Evolutionary conservation across 2,888 invertebrate species (phyloP).

Genomic region (Pantelozetes paolii): DNA sequence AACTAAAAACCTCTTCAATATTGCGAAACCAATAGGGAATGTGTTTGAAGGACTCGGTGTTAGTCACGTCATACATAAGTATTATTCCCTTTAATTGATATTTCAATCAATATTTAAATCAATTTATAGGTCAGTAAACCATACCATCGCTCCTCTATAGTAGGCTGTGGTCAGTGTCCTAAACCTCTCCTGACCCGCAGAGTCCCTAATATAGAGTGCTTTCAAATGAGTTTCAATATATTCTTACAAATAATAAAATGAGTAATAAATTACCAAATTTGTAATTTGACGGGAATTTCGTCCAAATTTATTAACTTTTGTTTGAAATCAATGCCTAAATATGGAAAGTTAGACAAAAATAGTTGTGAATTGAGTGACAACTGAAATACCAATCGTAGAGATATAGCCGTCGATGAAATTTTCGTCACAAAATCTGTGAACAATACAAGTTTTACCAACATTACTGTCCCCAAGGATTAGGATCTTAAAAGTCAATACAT

Average conservation of each 20-base stretch:
- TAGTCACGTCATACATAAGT: constrained; percentile 84
- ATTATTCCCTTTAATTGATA: constrained; percentile 66
- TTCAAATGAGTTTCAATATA: background rate
- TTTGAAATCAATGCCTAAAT: constrained; percentile 77
- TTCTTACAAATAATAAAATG: no score
- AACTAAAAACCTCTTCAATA: constrained; percentile 70
- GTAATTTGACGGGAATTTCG: constrained; percentile 75
- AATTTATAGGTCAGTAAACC: constrained; percentile 22
- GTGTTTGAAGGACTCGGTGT: constrained; percentile 82
- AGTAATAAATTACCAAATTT: constrained; percentile 59
- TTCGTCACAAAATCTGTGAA: constrained; percentile 83
- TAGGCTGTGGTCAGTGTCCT: constrained; percentile 80
- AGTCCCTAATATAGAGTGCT: constrained; percentile 63
- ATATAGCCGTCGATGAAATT: constrained; percentile 85
- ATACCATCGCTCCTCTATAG: constrained; percentile 73
- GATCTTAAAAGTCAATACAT: constrained; percentile 63
- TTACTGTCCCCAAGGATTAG: constrained; percentile 81
- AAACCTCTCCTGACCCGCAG: constrained; percentile 72
- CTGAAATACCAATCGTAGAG: constrained; percentile 71
- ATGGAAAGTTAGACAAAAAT: background rate
- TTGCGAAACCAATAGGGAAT: constrained; percentile 83
- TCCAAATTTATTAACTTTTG: constrained; percentile 82
- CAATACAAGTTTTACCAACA: constrained; percentile 84
- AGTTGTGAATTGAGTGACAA: background rate
- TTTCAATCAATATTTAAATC: constrained; percentile 29